Evolutionary conservation across 1,140 invertebrate species (phyloP), one percentile per base, ranked within the genome.

Genomic region (Drosophila neocordata): DNA sequence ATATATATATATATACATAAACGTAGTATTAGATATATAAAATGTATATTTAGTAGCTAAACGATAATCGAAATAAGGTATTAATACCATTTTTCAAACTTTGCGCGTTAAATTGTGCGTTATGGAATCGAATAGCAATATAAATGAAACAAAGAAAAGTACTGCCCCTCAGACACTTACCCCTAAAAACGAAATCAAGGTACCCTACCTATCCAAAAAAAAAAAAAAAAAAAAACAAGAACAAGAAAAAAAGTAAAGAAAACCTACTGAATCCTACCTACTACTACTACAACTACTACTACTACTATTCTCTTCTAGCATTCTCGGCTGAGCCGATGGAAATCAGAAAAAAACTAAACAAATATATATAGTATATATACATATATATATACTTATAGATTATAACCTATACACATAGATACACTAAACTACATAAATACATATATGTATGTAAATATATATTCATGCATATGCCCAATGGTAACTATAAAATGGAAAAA

Each of bases 31-130:
- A 48, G 41, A 15, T 48, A 48, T 55, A 73, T 55, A 76, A 80
- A 70, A 69, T 84, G 80, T 84, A 84, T 80, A 81, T 84, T 84
- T 74, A 87, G 82, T 85, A 85, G 77, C 82, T 85, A 82, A 85
- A 82, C 66, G 22, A 48, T 48, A 48, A 68, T 73, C 81, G 37
- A 65, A 72, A 34, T 62, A 27, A 64, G 65, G 24, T 48, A 55
- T 41, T 52, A 48, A 60, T 60, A 51, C 27, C 52, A 31, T 65
- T 22, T 57, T 22, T 18, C 48, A 65, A 13, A 22, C 38, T 34
- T 51, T 60, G 35, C 55, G 77, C 64, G 41, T 48, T 20, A 20
- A 48, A 20, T 15, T 48, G 41, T 48, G 18, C 78, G 79, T 69
- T 24, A 65, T 73, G 71, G 37, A 84, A 84, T 69, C 70, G 69